These are phyloP conservation scores for Helogale parvula DNA, from an alignment of 2,113 vertebrate species.

Conservation along the genomic window DNA sequence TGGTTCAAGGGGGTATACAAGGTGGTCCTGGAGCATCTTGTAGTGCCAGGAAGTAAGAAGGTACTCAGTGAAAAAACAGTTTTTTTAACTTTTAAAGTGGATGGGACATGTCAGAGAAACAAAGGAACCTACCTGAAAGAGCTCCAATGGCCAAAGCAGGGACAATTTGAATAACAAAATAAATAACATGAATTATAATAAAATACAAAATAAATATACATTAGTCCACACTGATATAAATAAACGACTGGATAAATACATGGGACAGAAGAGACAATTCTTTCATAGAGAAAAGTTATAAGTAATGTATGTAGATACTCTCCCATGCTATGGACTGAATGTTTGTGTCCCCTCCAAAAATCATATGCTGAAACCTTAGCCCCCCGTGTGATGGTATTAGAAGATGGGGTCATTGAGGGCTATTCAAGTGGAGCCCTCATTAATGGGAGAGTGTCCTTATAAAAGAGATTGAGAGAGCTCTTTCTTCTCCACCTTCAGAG, in stretches of 20 bases:
- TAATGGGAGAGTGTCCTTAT: not conserved
- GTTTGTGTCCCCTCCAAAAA: not conserved
- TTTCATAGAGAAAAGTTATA: not conserved
- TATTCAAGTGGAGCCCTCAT: not conserved
- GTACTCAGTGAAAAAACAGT: not conserved
- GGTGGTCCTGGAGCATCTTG: not conserved
- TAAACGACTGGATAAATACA: not conserved
- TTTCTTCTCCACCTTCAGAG: not conserved
- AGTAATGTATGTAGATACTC: not conserved
- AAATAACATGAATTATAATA: not conserved
- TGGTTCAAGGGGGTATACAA: not conserved
- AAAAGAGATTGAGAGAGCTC: not conserved
- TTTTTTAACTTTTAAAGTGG: not conserved
- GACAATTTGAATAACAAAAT: slow-evolving; percentile 15
- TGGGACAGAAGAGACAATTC: not conserved
- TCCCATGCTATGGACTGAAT: not conserved
- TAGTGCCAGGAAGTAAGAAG: not conserved
- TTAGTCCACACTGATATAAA: not conserved
- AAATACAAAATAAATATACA: not conserved
- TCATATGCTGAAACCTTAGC: not conserved
- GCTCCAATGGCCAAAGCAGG: not conserved
- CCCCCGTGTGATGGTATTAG: not conserved
- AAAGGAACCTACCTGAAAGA: not conserved
- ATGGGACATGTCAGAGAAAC: not conserved
- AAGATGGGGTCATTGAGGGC: not conserved